phyloP scores from a whole-genome alignment of 2,113 vertebrate genomes.

The Oxyura jamaicensis region DNA sequence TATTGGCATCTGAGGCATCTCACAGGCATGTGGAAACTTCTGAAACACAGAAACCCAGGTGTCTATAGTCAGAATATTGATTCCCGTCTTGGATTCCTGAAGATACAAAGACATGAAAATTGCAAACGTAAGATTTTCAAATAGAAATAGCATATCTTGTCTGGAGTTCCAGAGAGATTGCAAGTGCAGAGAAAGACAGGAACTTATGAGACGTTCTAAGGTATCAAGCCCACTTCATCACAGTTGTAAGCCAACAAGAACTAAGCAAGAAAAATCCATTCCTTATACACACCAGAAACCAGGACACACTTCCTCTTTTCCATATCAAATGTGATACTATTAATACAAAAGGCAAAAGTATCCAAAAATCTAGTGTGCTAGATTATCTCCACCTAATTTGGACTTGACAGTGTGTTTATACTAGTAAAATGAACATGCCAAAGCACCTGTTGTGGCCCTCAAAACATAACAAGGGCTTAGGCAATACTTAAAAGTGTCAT shows the following conservation, averaged over 20 bases:
- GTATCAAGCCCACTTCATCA: background rate
- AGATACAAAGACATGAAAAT: background rate
- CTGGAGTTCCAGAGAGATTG: background rate
- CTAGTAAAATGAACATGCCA: background rate
- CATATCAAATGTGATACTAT: background rate
- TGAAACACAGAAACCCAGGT: background rate
- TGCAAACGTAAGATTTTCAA: background rate
- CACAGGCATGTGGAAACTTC: accelerated
- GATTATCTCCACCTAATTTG: background rate
- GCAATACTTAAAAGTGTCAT: background rate
- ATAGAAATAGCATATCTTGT: background rate
- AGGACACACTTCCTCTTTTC: background rate
- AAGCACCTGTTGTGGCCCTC: no score
- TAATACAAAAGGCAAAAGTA: background rate
- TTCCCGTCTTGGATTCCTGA: background rate
- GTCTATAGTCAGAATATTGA: background rate
- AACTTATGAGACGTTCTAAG: background rate
- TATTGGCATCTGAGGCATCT: background rate
- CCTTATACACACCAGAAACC: background rate
- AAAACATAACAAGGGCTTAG: background rate
- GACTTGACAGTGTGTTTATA: background rate
- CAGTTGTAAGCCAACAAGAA: background rate
- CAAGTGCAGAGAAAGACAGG: background rate
- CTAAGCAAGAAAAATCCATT: background rate
- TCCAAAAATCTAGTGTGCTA: background rate